Conservation (phyloP, 1,140 invertebrate genomes). For the Habropoda laboriosa region DNA sequence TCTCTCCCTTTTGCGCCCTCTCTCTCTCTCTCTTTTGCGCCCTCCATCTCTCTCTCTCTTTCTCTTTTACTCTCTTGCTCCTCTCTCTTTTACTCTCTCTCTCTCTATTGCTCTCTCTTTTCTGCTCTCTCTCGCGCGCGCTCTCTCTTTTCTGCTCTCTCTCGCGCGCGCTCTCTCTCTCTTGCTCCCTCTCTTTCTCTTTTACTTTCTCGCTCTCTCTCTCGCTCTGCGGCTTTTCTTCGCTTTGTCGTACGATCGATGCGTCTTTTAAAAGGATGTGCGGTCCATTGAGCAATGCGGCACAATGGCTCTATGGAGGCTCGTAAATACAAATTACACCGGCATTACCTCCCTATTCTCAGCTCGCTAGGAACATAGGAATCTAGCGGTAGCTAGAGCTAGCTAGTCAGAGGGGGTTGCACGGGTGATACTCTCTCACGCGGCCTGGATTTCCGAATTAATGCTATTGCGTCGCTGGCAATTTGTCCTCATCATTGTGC, state of each 20-base stretch:
- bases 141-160: background rate
- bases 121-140: no score
- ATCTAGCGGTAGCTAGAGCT: no score
- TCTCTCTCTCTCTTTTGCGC: no score
- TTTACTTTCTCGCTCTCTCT: no score
- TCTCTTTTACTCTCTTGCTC: no score
- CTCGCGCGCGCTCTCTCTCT: no score
- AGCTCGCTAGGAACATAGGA: background rate
- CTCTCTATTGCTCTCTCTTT: no score
- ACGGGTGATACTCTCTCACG: background rate
- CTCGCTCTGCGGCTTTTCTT: background rate
- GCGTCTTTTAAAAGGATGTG: slow-evolving; percentile 12
- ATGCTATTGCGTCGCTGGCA: background rate
- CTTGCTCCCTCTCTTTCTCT: no score
- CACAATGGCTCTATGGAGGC: slow-evolving; percentile 21
- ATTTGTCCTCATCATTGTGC: background rate
- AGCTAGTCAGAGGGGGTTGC: background rate
- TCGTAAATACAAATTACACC: slow-evolving; percentile 48
- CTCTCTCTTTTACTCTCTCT: no score
- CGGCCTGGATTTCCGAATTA: background rate
- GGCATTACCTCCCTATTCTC: slow-evolving; percentile 26
- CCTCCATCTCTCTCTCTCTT: no score
- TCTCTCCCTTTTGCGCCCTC: no score
- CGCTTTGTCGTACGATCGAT: slow-evolving; percentile 20
- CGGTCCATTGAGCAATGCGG: slow-evolving; percentile 20